phyloP scores from a whole-genome alignment of 2,797 vertebrate genomes.

The Chanos chanos region DNA sequence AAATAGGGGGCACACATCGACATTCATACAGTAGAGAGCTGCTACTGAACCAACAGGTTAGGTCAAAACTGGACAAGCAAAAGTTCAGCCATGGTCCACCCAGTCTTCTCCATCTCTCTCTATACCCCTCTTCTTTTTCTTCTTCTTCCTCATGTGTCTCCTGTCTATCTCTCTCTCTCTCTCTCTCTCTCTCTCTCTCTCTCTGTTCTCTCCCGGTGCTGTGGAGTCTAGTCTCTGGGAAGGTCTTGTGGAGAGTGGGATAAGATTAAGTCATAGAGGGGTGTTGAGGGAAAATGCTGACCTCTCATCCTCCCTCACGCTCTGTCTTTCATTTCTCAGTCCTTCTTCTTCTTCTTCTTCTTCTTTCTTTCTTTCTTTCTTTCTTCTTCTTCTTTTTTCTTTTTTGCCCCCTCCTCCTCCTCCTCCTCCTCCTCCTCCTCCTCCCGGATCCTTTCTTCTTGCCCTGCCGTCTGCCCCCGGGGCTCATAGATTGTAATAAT shows the following conservation, averaged over 20 bases:
- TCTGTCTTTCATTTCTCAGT: constrained; percentile 90
- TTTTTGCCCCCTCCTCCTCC: constrained; percentile 14
- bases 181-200: background rate
- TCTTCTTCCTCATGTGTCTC: background rate
- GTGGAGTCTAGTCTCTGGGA: constrained; percentile 78
- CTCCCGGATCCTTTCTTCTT: constrained; percentile 80
- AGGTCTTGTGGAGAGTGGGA: constrained; percentile 86
- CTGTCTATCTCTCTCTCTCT: constrained; percentile 26
- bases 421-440: constrained; percentile 43
- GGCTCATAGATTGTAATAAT: constrained; percentile 75
- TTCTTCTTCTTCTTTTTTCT: background rate
- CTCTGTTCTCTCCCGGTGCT: background rate
- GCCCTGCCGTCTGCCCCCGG: constrained; percentile 55
- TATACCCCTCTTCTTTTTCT: constrained; percentile 32
- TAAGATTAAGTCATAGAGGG: constrained; percentile 93
- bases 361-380: constrained; percentile 68
- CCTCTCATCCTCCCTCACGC: constrained; percentile 92
- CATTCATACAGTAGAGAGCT: background rate
- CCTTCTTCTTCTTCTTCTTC: constrained; percentile 64
- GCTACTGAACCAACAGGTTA: too few species aligned
- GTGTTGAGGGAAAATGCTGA: constrained; percentile 99
- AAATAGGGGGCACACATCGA: too few species aligned
- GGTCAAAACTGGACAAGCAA: background rate
- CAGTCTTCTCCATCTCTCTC: background rate
- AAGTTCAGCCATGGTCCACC: background rate